Base-by-base conservation (phyloP, 1,140 invertebrate species). In the Pseudomyrmex cubaensis region DNA sequence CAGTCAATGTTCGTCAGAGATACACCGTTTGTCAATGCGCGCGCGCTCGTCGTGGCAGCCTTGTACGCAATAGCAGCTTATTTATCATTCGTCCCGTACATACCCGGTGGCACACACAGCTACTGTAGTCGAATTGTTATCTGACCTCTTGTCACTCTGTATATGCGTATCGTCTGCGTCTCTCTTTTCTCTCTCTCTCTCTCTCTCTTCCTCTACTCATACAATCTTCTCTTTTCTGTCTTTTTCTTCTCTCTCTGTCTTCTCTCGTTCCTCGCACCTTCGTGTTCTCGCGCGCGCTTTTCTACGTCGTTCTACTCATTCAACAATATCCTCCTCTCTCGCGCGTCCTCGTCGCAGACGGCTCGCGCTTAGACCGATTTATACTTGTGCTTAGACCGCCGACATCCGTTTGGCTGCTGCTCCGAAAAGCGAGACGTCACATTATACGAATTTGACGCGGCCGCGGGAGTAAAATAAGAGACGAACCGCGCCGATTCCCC, bases 41-140 rank as follows among this genome's bases (percentile, higher is more conserved):
- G 66, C 64, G 74, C 57, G 35, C 10, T 57, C 52, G 62, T 48
- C 54, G 66, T 57, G n/a, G 20, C 63, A 56, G 75, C 48, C 17
- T 35, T 70, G 64, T 70, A 80, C 76, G 54, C 76, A 80, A 80
- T 50, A 80, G 66, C 66, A 35, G 66, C 75, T 67, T 80, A 72
- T 80, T 72, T 80, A 80, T 80, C 76, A 70, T 70, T 80, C 66
- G 66, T 15, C 35, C n/a, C 15, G 20, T 25, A 52, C 20, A 59
- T 59, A 64, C 70, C 69, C 76, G 25, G 64, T 66, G 62, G 50
- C 74, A 69, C 44, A 59, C 66, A 70, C 44, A 57, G 66, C 13
- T 80, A 78, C 25, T 70, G 72, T 72, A 44, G 15, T 50, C 25
- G 35, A 35, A 35, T 35, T 44, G 25, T 61, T 20, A 80, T 80